Evolutionary conservation across 2,113 vertebrate genomes (phyloP).

Genomic region (Malurus alboscapulatus): DNA sequence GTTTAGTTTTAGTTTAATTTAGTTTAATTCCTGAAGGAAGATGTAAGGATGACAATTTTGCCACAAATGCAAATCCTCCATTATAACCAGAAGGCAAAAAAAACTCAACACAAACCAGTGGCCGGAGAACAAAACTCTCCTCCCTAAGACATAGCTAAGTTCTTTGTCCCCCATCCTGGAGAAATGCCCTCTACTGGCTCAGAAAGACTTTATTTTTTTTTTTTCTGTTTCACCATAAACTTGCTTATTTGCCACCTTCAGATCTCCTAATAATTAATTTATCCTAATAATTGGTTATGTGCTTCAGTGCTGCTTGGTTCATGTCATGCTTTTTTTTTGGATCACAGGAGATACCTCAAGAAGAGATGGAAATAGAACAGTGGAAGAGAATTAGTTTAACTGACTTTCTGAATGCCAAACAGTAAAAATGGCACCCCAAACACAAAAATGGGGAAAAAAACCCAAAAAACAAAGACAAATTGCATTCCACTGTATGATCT

Average conservation of each 20-base stretch:
- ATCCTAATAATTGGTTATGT: neutral
- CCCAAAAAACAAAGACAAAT: neutral
- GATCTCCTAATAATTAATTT: neutral
- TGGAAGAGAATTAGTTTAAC: neutral
- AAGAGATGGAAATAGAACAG: neutral
- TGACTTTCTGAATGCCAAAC: neutral
- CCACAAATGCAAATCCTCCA: neutral
- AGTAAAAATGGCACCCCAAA: neutral
- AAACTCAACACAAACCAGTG: accelerated
- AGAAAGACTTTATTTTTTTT: neutral
- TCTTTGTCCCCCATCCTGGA: neutral
- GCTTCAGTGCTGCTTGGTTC: neutral
- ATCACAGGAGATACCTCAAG: neutral
- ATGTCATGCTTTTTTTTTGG: neutral
- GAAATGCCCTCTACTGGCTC: conserved; percentile 10
- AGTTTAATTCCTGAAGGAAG: conserved; percentile 35
- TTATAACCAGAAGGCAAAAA: neutral
- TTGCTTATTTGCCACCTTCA: neutral
- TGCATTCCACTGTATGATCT: neutral
- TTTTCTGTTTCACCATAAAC: neutral
- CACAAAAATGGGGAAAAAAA: neutral
- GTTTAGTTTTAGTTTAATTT: neutral
- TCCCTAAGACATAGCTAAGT: neutral
- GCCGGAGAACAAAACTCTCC: neutral
- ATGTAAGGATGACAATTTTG: conserved; percentile 11